Percentiles rank a stretch among this genome's conserved stretches.
Conservation (phyloP, 1,140 invertebrate genomes). For the Trichonephila clavipes region DNA sequence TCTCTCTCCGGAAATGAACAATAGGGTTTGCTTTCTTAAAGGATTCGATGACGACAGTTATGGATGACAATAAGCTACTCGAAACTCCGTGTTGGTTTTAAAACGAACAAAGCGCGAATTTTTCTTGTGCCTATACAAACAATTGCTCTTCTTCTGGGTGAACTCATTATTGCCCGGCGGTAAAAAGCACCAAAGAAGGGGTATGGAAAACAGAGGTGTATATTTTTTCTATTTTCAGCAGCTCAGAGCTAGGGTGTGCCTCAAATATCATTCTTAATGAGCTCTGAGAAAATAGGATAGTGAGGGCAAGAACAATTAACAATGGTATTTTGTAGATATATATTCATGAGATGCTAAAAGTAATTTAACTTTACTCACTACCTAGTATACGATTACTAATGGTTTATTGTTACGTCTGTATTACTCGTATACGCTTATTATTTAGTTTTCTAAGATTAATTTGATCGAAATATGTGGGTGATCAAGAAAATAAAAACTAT, state of each 20-base stretch:
- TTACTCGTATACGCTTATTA: no score
- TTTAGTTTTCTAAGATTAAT: no score
- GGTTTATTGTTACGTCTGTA: no score
- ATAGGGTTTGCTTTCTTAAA: constrained; percentile 46
- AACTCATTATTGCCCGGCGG: constrained; percentile 6
- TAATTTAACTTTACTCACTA: no score
- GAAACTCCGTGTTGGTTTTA: constrained; percentile 37
- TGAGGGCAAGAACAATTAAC: neutral
- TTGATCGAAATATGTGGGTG: no score
- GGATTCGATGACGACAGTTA: constrained; percentile 71
- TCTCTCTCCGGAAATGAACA: constrained; percentile 55
- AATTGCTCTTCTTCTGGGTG: neutral
- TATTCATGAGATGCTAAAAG: no score
- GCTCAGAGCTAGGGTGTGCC: neutral
- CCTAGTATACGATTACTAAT: no score
- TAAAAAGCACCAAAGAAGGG: constrained; percentile 2
- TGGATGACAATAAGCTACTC: constrained; percentile 56
- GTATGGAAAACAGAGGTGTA: neutral
- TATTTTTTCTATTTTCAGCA: constrained; percentile 18
- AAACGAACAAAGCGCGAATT: neutral
- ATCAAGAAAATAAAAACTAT: no score
- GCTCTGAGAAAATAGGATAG: neutral
- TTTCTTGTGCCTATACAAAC: constrained; percentile 1
- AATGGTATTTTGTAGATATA: neutral
- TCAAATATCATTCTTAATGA: constrained; percentile 4